Base-by-base conservation (phyloP, 2,797 vertebrate genomes). In the Gadopsis marmoratus region DNA sequence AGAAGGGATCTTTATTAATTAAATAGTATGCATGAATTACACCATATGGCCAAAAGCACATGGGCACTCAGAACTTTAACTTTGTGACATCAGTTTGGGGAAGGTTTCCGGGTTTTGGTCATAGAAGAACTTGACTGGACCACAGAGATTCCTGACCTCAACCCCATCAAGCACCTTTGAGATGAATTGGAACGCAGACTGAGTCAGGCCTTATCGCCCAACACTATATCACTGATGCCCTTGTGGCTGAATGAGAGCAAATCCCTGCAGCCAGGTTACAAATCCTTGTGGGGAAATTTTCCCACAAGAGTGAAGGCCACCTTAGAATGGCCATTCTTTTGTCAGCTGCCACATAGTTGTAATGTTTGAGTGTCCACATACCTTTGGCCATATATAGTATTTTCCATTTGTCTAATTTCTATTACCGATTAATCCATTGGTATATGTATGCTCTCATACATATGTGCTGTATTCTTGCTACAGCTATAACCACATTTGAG, bases 61-160 rank as follows among this genome's bases (percentile, higher is more conserved):
- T 37, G 4, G 50, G 70, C 7, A 31, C 1, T 67, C 35, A 5
- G 31, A 5, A 62, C 8, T 35, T n/a, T 53, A 23, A 51, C 60
- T 51, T 45, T 58, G 41, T 26, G 69, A 35, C n/a, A 64, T 45
- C 41, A 50, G 16, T 29, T 35, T 59, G 2, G 6, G 19, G 37
- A 60, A 74, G 23, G 21, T 37, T 21, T 54, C 37, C 9, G 21
- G 37, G 48, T 35, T 58, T 64, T 39, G 9, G 10, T 19, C 3
- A 3, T 11, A 21, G 26, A 62, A 61, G 31, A 74, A 71, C 56
- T 43, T 55, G 2, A 50, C 14, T 37, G 54, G 9, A 13, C 76
- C 17, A 13, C 58, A 55, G 17, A 39, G 47, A 66, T 55, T 59
- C 29, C 65, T 50, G 73, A 74, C 48, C 54, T 55, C 12, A 62